A percentile compares a stretch with the other conserved stretches of the same genome.
Conservation (phyloP, 2,888 invertebrate species). For the Rosalia funebris region DNA sequence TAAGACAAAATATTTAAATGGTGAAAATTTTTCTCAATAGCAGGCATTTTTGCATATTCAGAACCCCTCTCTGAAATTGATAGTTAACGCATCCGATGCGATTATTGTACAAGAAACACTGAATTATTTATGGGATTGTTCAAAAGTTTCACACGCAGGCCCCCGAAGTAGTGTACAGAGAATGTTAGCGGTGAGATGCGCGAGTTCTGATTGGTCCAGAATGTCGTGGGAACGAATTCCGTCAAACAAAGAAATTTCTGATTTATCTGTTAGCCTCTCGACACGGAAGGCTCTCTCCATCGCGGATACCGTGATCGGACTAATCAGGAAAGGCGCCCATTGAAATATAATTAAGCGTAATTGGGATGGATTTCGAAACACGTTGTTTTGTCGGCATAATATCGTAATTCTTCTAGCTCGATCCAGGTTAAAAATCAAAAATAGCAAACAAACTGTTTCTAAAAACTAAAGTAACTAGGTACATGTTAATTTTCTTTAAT, state of each 20-base stretch:
- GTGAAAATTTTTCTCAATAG: too few relatives aligned
- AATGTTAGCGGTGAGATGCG: background rate
- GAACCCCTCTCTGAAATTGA: too few relatives aligned
- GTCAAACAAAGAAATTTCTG: slow-evolving; percentile 48
- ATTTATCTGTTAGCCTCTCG: slow-evolving; percentile 42
- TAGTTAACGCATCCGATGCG: too few relatives aligned
- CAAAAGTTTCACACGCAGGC: slow-evolving; percentile 26
- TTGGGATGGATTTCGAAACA: background rate
- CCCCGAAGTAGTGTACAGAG: background rate
- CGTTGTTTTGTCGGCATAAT: too few relatives aligned
- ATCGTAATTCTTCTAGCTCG: too few relatives aligned
- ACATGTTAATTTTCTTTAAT: too few relatives aligned
- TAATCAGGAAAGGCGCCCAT: background rate
- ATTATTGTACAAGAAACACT: slow-evolving; percentile 11
- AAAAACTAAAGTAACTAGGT: too few relatives aligned
- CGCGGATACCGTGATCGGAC: background rate
- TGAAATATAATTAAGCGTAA: background rate
- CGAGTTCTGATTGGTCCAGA: slow-evolving; percentile 39
- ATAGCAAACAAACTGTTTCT: too few relatives aligned
- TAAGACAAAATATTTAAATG: too few relatives aligned
- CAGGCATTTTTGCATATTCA: too few relatives aligned
- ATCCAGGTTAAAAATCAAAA: too few relatives aligned
- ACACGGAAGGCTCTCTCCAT: background rate
- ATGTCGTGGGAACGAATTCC: slow-evolving; percentile 45
- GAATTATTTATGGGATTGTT: slow-evolving; percentile 14